Percentiles rank a stretch among this genome's conserved stretches.
phyloP scores from a whole-genome alignment of 2,797 vertebrate species.

The Emydoidea blandingii region DNA sequence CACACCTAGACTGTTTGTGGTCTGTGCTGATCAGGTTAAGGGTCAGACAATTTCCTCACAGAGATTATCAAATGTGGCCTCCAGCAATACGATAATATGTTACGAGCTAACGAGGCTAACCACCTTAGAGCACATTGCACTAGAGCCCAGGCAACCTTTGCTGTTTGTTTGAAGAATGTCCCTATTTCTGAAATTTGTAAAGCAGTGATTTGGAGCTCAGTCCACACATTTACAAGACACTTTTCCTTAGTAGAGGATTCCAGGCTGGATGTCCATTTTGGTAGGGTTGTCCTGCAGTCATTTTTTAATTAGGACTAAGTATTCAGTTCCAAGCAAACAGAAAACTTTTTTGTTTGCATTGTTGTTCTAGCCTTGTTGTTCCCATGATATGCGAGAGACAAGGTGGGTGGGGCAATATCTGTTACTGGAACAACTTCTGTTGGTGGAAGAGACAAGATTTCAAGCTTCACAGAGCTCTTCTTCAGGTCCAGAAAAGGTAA shows the following conservation, averaged over 20 bases:
- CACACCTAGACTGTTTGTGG: not conserved
- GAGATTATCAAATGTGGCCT: no score
- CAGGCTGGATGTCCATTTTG: not conserved
- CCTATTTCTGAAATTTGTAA: not conserved
- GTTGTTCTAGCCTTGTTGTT: not conserved
- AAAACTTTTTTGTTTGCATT: not conserved
- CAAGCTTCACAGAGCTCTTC: not conserved
- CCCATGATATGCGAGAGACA: not conserved
- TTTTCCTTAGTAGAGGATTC: not conserved
- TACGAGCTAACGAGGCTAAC: not conserved
- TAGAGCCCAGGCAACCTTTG: not conserved
- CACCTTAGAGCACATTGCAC: not conserved
- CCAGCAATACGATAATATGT: not conserved
- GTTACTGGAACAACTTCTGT: not conserved
- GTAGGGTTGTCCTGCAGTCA: not conserved
- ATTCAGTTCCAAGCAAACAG: not conserved
- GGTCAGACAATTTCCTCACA: accelerated
- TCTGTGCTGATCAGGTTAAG: slow-evolving; percentile 1
- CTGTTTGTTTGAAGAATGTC: not conserved
- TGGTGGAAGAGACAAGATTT: not conserved
- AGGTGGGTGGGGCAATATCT: not conserved
- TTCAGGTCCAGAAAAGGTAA: not conserved
- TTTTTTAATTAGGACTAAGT: not conserved
- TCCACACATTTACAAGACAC: not conserved
- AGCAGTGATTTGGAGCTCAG: accelerated